Percentiles rank a stretch among this genome's conserved stretches.
Conservation (phyloP, 2,113 vertebrate species). For the Nerophis lumbriciformis region DNA sequence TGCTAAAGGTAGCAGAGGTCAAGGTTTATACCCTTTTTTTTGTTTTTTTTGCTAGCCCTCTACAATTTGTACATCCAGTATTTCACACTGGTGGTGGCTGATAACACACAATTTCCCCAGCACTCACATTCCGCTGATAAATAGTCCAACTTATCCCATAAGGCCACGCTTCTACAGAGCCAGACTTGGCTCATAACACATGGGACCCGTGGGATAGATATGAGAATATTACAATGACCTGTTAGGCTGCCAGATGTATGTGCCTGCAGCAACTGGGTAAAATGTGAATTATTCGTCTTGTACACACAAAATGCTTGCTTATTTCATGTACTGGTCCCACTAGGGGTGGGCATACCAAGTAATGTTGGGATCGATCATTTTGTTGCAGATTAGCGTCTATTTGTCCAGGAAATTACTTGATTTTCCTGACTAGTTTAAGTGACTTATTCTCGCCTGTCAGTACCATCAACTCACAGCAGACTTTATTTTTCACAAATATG, state of each 20-base stretch:
- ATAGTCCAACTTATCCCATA: slow-evolving; percentile 5
- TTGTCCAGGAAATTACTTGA: too few species aligned
- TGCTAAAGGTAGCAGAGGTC: too few species aligned
- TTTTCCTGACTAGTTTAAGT: too few species aligned
- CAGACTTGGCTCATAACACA: slow-evolving; percentile 7
- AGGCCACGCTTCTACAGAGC: slow-evolving; percentile 3
- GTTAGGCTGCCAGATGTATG: background rate
- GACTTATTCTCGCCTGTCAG: too few species aligned
- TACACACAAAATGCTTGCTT: background rate
- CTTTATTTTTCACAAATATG: too few species aligned
- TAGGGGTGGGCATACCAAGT: too few species aligned
- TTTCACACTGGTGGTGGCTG: background rate
- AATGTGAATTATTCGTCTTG: background rate
- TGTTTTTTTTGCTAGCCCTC: background rate
- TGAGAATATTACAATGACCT: slow-evolving; percentile 5
- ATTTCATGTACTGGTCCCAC: background rate
- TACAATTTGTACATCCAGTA: background rate
- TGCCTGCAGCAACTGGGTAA: background rate
- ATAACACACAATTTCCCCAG: slow-evolving; percentile 5
- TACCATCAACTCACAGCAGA: too few species aligned
- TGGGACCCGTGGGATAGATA: background rate
- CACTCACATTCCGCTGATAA: slow-evolving; percentile 5
- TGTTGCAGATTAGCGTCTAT: too few species aligned
- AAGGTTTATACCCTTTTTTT: background rate
- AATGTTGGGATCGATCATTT: too few species aligned